These are phyloP conservation scores for Acanthurus tractus DNA, from an alignment of 2,797 vertebrate species.

Conservation along the genomic window DNA sequence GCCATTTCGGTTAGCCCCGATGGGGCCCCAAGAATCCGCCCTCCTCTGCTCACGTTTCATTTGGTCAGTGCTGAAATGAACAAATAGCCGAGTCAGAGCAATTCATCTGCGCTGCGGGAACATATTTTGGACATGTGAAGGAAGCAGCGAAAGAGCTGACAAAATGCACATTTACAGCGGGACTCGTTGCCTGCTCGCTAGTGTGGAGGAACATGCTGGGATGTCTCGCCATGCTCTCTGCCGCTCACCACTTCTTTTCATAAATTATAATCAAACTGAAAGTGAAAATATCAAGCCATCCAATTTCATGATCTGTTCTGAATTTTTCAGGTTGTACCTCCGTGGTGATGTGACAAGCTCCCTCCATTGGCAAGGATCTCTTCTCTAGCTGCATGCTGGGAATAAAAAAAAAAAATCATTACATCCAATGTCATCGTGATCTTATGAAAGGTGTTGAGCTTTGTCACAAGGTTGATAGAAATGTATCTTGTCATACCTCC, in stretches of 20 bases:
- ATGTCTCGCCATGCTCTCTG: constrained; percentile 8
- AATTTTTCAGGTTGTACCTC: constrained; percentile 88
- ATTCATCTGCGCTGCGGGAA: constrained; percentile 66
- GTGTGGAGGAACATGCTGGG: constrained; percentile 19
- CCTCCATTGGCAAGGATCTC: constrained; percentile 99
- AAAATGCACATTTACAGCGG: constrained; percentile 54
- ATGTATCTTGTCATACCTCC: constrained; percentile 88
- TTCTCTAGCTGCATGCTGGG: constrained; percentile 94
- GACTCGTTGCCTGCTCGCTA: constrained; percentile 20
- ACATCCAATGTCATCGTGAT: constrained; percentile 7
- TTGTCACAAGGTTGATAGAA: background rate
- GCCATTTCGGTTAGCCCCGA: constrained; percentile 80
- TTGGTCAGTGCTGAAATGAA: constrained; percentile 79
- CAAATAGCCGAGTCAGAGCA: constrained; percentile 74
- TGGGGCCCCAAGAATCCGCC: constrained; percentile 74
- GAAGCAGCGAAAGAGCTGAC: constrained; percentile 59
- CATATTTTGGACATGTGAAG: constrained; percentile 61
- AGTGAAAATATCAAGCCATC: constrained; percentile 17
- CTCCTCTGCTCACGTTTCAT: constrained; percentile 78
- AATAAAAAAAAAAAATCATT: constrained; percentile 11
- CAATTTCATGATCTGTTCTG: background rate
- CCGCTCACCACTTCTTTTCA: constrained; percentile 17
- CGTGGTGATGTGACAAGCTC: constrained; percentile 98
- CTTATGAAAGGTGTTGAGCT: background rate
- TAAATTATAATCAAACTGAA: constrained; percentile 13